phyloP scores from a whole-genome alignment of 2,888 invertebrate species.

The Falcaria lacertinaria region DNA sequence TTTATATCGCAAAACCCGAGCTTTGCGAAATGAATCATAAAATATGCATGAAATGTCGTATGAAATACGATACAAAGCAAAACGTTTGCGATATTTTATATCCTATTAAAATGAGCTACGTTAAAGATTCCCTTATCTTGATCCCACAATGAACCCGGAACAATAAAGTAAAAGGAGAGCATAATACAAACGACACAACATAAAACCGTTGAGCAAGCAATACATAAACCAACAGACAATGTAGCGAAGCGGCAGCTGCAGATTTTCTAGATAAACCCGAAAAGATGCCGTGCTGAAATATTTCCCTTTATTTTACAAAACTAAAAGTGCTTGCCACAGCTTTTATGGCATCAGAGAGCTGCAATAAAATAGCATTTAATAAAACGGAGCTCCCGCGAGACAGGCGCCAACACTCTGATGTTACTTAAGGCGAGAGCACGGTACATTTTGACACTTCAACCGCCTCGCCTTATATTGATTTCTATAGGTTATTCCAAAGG shows the following conservation, averaged over 20 bases:
- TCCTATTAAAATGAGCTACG: neutral
- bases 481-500: conserved; percentile 30
- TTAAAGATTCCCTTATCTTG: conserved; percentile 30
- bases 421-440: conserved; percentile 22
- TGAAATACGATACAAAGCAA: neutral
- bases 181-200: conserved; percentile 49
- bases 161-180: conserved; percentile 41
- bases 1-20: too few relatives aligned
- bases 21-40: conserved; percentile 6
- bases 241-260: conserved; percentile 42
- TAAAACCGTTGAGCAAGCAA: conserved; percentile 46
- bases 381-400: conserved; percentile 34
- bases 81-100: neutral
- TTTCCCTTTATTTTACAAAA: conserved; percentile 59
- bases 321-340: conserved; percentile 41
- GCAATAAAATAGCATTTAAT: conserved; percentile 56
- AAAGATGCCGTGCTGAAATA: conserved; percentile 41
- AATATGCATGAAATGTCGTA: neutral
- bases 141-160: conserved; percentile 36
- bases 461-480: conserved; percentile 29
- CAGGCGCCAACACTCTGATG: conserved; percentile 19
- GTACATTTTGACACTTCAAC: conserved; percentile 34
- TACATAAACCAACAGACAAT: conserved; percentile 60
- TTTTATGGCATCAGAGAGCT: conserved; percentile 44
- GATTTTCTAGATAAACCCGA: conserved; percentile 50